Evolutionary conservation across 2,797 vertebrate genomes (phyloP), one percentile per base, ranked within the genome.

Genomic region (Lutjanus argentimaculatus): DNA sequence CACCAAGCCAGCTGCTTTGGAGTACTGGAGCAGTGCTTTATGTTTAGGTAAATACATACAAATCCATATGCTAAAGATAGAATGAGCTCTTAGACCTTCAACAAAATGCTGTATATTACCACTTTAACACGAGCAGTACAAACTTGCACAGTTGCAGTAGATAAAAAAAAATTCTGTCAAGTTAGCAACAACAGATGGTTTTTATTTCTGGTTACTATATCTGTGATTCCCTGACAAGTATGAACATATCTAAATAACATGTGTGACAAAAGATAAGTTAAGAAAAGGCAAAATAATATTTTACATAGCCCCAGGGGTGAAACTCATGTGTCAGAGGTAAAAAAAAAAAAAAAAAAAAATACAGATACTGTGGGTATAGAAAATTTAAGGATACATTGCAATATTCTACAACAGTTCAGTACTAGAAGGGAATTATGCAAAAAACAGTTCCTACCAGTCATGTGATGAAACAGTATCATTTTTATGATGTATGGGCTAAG

Each of bases 1-100:
- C 91, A 68, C 69, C 12, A 19, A 14, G 89, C 87, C 93, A 94
- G 87, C 82, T 88, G 89, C 86, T 91, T 85, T 71, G 16, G 77
- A 85, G 83, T 74, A 51, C 21, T 77, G 74, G 75, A 86, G 80
- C 79, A 72, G 74, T 57, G 70, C 55, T 84, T 89, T 78, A 79
- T 72, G 75, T 79, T 89, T 67, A 85, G 42, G 75, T 80, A 80
- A 89, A 92, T 70, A 73, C 80, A 90, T 79, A 87, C 69, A 88
- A 83, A 88, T 88, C 79, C 73, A 84, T 87, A 89, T 68, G 83
- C 67, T 89, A 42, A 84, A 84, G 72, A 90, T 80, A 58, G 89
- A 91, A 83, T n/a, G 70, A 77, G 83, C 79, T 72, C 4, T 67
- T 85, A 67, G 64, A 85, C 64, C 30, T 72, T 75, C 53, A 87